Evolutionary conservation across 2,888 invertebrate species (phyloP).

Genomic region (Philhelius pedissequus): DNA sequence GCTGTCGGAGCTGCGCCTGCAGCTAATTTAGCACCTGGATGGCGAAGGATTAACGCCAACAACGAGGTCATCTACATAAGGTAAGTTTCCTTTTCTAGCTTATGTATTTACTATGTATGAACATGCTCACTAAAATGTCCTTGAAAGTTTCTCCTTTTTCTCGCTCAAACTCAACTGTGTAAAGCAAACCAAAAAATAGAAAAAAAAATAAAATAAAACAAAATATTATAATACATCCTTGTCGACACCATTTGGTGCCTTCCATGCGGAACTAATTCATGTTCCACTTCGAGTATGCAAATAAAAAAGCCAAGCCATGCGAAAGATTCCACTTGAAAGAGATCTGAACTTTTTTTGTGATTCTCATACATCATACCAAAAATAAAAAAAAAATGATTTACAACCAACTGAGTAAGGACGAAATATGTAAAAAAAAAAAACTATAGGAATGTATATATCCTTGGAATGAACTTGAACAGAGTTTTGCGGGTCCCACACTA

Average conservation of each 20-base stretch:
- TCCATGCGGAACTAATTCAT: slow-evolving; percentile 58
- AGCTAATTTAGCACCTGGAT: slow-evolving; percentile 85
- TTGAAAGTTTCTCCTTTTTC: slow-evolving; percentile 44
- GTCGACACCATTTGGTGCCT: slow-evolving; percentile 59
- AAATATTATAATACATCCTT: slow-evolving; percentile 55
- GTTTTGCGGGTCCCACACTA: slow-evolving; percentile 24
- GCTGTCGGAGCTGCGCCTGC: slow-evolving; percentile 43
- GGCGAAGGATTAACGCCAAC: slow-evolving; percentile 87
- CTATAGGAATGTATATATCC: not conserved
- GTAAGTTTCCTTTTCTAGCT: slow-evolving; percentile 79
- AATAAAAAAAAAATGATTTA: slow-evolving; percentile 62
- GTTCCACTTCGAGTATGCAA: slow-evolving; percentile 49
- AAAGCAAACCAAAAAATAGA: not conserved
- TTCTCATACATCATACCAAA: slow-evolving; percentile 3
- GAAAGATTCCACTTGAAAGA: slow-evolving; percentile 37
- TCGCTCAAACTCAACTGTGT: not conserved
- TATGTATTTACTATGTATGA: not conserved
- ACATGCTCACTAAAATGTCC: slow-evolving; percentile 44
- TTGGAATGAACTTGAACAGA: slow-evolving; percentile 7
- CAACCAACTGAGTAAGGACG: slow-evolving; percentile 35
- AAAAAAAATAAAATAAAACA: slow-evolving; percentile 1
- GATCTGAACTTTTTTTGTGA: slow-evolving; percentile 31
- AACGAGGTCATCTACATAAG: slow-evolving; percentile 88
- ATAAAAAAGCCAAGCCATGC: slow-evolving; percentile 53
- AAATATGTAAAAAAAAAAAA: slow-evolving; percentile 2